Conservation (phyloP, 2,797 vertebrate genomes). For the Columba guinea region DNA sequence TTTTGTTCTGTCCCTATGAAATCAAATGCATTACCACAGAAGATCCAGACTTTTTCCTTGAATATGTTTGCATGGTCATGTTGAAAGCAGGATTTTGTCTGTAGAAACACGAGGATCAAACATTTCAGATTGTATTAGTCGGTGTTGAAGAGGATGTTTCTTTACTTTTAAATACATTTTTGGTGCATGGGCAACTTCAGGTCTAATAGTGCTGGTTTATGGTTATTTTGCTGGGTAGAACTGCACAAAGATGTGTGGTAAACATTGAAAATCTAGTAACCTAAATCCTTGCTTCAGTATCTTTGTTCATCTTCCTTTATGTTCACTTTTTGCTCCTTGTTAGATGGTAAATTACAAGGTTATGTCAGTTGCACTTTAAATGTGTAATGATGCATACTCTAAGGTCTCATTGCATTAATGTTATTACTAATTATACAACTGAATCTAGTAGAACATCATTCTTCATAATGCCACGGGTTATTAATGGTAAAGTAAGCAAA, state of each 20-base stretch:
- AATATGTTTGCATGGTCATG: background rate
- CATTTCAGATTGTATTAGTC: background rate
- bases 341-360: conserved; percentile 12
- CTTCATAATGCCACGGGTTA: background rate
- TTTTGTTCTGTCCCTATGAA: background rate
- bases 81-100: background rate
- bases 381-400: background rate
- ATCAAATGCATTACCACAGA: background rate
- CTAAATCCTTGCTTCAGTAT: background rate
- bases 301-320: background rate
- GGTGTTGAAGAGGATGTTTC: background rate
- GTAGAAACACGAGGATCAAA: background rate
- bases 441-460: background rate
- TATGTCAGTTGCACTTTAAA: background rate
- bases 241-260: background rate
- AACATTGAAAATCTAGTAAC: background rate
- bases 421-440: conserved; percentile 24
- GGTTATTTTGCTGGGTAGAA: background rate
- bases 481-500: conserved; percentile 39
- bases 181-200: background rate
- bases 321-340: background rate
- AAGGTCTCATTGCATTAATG: background rate
- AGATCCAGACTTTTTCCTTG: background rate
- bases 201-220: background rate
- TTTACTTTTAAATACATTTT: background rate